phyloP scores from a whole-genome alignment of 2,888 invertebrate genomes.

The Camptogramma bilineatum region DNA sequence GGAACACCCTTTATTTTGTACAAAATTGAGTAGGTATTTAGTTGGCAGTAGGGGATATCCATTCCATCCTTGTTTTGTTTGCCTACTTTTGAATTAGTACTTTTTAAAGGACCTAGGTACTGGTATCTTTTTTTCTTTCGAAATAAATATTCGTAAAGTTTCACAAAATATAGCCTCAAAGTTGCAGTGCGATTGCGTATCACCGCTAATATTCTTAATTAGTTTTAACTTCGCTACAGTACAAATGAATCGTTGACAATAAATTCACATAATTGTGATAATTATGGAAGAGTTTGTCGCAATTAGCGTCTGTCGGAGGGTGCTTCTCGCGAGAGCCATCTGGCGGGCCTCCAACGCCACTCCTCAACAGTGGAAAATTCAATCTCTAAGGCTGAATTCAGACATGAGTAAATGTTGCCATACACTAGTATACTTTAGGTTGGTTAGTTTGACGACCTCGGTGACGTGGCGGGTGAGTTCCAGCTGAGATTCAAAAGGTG shows the following conservation, averaged over 20 bases:
- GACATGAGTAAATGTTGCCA: slow-evolving; percentile 18
- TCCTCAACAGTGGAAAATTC: slow-evolving; percentile 66
- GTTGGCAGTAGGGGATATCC: neutral
- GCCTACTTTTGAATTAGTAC: no score
- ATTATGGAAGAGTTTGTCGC: slow-evolving; percentile 80
- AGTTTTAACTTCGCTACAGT: slow-evolving; percentile 36
- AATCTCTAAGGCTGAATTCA: slow-evolving; percentile 39
- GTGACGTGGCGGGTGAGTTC: neutral
- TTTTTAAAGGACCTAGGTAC: no score
- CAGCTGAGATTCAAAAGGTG: no score
- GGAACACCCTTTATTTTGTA: no score
- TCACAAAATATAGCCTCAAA: neutral
- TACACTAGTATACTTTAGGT: neutral
- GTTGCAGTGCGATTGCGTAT: slow-evolving; percentile 7
- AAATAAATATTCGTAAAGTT: no score
- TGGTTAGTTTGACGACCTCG: neutral
- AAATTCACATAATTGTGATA: slow-evolving; percentile 67
- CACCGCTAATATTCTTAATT: slow-evolving; percentile 34
- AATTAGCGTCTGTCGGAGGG: slow-evolving; percentile 79
- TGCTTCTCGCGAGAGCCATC: slow-evolving; percentile 74
- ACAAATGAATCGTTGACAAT: slow-evolving; percentile 58
- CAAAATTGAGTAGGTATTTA: neutral
- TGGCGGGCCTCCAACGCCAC: slow-evolving; percentile 77
- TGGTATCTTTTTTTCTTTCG: no score
- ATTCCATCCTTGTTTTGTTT: neutral